These are phyloP conservation scores for Drosophila borborema DNA, from an alignment of 2,888 invertebrate genomes.

Conservation along the genomic window DNA sequence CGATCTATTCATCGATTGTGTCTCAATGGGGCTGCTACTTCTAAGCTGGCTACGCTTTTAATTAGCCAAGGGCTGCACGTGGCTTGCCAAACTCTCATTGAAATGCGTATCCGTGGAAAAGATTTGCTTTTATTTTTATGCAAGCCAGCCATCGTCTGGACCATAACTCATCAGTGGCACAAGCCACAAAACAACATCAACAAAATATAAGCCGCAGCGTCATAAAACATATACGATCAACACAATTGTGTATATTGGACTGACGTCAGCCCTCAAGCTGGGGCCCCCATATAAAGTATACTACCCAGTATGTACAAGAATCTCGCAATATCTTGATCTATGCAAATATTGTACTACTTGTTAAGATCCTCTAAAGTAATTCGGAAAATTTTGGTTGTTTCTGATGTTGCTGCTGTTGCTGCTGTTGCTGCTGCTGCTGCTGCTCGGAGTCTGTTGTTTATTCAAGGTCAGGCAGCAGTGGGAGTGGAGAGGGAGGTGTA, in stretches of 20 bases:
- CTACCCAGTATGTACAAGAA: conserved; percentile 25
- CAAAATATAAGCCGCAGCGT: conserved; percentile 56
- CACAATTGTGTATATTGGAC: conserved; percentile 56
- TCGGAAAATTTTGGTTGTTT: conserved; percentile 37
- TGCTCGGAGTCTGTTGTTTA: not conserved
- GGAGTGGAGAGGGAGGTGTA: not conserved
- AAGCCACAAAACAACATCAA: conserved; percentile 60
- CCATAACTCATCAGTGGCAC: conserved; percentile 71
- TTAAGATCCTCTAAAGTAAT: conserved; percentile 29
- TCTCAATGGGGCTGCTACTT: conserved; percentile 1
- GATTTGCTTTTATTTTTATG: conserved; percentile 16
- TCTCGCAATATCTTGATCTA: conserved; percentile 48
- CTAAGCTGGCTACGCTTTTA: conserved; percentile 5
- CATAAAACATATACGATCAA: conserved; percentile 62
- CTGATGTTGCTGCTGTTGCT: not conserved
- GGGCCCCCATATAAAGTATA: conserved; percentile 42
- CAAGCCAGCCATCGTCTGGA: conserved; percentile 21
- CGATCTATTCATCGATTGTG: not conserved
- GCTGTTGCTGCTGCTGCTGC: not conserved
- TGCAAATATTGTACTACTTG: conserved; percentile 49
- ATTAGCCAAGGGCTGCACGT: conserved; percentile 11
- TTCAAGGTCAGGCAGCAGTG: conserved; percentile 1
- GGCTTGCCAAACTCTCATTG: conserved; percentile 12
- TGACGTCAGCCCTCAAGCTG: conserved; percentile 63
- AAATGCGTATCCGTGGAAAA: conserved; percentile 35